phyloP scores from a whole-genome alignment of 2,113 vertebrate species.

The Thomomys bottae region DNA sequence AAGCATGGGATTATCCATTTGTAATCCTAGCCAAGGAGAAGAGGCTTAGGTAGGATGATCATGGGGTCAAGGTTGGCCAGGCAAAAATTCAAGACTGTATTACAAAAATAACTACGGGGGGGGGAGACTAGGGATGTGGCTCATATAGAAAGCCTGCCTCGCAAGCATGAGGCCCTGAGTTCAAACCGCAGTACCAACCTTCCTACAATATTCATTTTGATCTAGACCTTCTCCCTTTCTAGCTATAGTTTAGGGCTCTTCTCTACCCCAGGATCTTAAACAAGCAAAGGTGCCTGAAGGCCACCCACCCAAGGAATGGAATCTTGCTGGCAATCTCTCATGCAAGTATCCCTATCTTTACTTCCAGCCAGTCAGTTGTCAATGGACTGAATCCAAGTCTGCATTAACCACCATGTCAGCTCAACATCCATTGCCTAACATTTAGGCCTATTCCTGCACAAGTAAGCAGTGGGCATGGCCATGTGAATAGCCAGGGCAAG shows the following conservation, averaged over 20 bases:
- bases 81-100: background rate
- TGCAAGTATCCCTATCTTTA: background rate
- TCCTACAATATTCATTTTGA: background rate
- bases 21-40: too few species aligned
- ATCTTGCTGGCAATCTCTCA: background rate
- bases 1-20: too few species aligned
- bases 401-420: background rate
- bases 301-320: background rate
- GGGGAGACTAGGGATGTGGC: too few species aligned
- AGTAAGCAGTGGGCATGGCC: background rate
- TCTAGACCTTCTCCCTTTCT: background rate
- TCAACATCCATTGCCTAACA: background rate
- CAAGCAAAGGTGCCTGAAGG: background rate
- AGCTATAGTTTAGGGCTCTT: background rate
- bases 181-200: too few species aligned
- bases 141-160: too few species aligned
- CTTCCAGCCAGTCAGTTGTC: background rate
- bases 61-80: background rate
- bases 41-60: too few species aligned
- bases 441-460: background rate
- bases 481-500: background rate
- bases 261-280: background rate
- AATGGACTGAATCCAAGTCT: background rate
- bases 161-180: too few species aligned
- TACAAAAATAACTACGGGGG: too few species aligned